These are phyloP conservation scores for Neosilurus hyrtlii DNA, from an alignment of 2,797 vertebrate genomes.

Conservation along the genomic window DNA sequence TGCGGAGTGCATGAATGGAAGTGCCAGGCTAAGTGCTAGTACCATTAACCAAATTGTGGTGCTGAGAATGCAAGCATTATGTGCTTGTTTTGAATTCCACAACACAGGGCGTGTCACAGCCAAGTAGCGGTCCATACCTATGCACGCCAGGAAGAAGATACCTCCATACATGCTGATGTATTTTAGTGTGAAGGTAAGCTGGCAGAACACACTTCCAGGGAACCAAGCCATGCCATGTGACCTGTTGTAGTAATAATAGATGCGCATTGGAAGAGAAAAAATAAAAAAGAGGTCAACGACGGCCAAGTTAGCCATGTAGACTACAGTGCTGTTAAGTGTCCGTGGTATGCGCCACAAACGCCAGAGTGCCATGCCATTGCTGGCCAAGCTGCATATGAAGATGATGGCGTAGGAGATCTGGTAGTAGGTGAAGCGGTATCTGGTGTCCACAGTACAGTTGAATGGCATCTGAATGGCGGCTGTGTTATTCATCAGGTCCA, in stretches of 20 bases:
- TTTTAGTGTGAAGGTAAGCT: slow-evolving; percentile 71
- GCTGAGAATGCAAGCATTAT: slow-evolving; percentile 62
- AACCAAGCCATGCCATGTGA: slow-evolving; percentile 55
- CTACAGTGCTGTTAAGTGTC: slow-evolving; percentile 64
- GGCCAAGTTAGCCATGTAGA: slow-evolving; percentile 70
- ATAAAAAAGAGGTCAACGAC: slow-evolving; percentile 69
- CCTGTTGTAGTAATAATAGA: slow-evolving; percentile 70
- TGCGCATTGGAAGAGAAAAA: slow-evolving; percentile 70
- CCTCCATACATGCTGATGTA: slow-evolving; percentile 97
- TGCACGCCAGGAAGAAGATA: slow-evolving; percentile 95
- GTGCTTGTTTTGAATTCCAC: slow-evolving; percentile 46
- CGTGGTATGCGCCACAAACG: slow-evolving; percentile 60
- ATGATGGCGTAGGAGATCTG: slow-evolving; percentile 72
- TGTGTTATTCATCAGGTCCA: slow-evolving; percentile 67
- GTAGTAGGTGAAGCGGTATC: slow-evolving; percentile 72
- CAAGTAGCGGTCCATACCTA: slow-evolving; percentile 91
- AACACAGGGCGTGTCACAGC: slow-evolving; percentile 78
- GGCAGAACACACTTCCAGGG: slow-evolving; percentile 61
- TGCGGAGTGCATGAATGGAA: slow-evolving; percentile 62
- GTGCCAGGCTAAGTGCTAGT: slow-evolving; percentile 63
- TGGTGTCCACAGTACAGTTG: slow-evolving; percentile 71
- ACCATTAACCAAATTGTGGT: slow-evolving; percentile 71
- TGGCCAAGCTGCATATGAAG: slow-evolving; percentile 68
- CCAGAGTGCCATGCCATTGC: slow-evolving; percentile 66
- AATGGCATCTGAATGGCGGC: slow-evolving; percentile 13